Evolutionary conservation across 1,140 invertebrate species (phyloP).

Genomic region (Bemisia tabaci): DNA sequence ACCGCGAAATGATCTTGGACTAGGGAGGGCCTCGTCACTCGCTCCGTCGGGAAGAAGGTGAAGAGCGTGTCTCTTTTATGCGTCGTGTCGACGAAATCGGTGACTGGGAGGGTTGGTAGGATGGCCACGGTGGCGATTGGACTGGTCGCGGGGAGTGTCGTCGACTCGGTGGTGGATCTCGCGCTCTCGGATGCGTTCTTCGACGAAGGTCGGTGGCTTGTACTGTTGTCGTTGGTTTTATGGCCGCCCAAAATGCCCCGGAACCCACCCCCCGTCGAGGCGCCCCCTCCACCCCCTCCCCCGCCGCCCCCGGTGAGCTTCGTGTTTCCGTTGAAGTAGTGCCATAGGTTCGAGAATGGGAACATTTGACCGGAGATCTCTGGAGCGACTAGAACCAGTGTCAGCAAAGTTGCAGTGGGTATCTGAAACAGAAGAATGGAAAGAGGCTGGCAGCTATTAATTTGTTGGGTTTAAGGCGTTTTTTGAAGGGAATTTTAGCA

Average conservation of each 20-base stretch:
- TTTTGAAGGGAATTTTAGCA: not conserved
- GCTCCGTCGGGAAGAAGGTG: not conserved
- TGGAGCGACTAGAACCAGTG: not conserved
- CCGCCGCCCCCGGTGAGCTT: not conserved
- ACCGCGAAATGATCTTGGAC: not conserved
- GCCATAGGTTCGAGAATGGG: not conserved
- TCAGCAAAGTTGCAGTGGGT: not conserved
- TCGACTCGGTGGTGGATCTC: not conserved
- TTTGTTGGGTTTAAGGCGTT: too few species aligned
- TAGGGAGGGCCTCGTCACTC: not conserved
- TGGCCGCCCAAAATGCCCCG: not conserved
- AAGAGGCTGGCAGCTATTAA: too few species aligned
- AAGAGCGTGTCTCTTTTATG: not conserved
- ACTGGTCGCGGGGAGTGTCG: not conserved
- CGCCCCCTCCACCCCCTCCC: not conserved
- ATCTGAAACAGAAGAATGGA: not conserved
- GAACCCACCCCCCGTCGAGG: not conserved
- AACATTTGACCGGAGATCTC: not conserved
- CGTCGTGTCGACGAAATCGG: not conserved
- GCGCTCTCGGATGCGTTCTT: not conserved
- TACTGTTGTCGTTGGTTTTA: not conserved
- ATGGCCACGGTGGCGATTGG: not conserved
- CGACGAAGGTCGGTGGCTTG: not conserved
- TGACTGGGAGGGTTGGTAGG: not conserved
- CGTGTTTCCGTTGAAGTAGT: not conserved